These are phyloP conservation scores for Aporrectodea caliginosa DNA, from an alignment of 1,140 invertebrate genomes.

Conservation along the genomic window DNA sequence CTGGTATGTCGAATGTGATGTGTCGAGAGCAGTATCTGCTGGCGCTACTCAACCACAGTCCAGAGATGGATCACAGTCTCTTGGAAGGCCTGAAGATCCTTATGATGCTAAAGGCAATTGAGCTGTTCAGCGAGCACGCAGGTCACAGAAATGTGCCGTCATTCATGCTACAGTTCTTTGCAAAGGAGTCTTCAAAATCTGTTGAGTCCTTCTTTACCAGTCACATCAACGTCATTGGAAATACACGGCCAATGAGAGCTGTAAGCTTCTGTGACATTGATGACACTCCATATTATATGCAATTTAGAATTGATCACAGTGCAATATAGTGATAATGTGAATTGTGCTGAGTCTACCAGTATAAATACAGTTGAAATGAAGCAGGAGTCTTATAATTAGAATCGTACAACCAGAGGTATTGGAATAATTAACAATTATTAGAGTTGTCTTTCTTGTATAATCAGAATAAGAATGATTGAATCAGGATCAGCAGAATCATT, in stretches of 20 bases:
- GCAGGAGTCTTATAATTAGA: no score
- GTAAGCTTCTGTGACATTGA: constrained; percentile 10
- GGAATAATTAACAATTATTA: no score
- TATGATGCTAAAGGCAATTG: constrained; percentile 55
- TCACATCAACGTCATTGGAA: constrained; percentile 57
- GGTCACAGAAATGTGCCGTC: constrained; percentile 44
- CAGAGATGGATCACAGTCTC: constrained; percentile 52
- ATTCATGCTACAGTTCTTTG: constrained; percentile 58
- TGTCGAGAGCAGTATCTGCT: constrained; percentile 48
- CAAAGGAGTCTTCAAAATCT: constrained; percentile 56
- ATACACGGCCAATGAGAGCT: constrained; percentile 37
- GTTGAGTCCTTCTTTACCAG: constrained; percentile 55
- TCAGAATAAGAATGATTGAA: no score
- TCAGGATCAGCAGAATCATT: no score
- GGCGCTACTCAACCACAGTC: constrained; percentile 54
- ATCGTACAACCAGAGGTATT: no score
- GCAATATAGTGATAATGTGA: no score
- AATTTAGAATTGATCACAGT: no score
- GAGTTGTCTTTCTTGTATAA: no score
- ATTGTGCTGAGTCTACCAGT: no score
- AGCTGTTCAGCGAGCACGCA: constrained; percentile 24
- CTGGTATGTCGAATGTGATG: constrained; percentile 39
- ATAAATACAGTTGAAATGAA: no score
- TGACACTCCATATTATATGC: constrained; percentile 22
- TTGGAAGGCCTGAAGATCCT: constrained; percentile 60